phyloP scores from a whole-genome alignment of 2,888 invertebrate genomes.

The Parthenolecanium corni region DNA sequence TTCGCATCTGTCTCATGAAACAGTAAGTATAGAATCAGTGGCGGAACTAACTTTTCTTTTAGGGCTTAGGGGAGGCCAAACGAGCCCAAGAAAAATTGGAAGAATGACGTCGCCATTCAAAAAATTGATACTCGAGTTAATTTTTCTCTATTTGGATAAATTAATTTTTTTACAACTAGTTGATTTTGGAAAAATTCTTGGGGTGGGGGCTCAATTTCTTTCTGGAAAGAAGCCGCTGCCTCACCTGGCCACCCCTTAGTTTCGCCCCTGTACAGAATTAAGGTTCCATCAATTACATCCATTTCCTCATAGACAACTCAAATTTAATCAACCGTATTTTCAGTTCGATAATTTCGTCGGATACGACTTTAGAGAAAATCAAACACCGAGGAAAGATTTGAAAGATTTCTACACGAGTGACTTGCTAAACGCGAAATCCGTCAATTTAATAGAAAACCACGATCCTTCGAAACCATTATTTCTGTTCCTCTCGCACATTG shows the following conservation, averaged over 20 bases:
- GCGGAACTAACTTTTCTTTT: not conserved
- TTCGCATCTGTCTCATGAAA: conserved; percentile 47
- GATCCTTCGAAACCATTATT: conserved; percentile 48
- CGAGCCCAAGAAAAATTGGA: no score
- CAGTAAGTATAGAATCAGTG: no score
- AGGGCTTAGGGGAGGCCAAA: no score
- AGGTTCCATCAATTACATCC: not conserved
- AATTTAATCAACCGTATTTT: not conserved
- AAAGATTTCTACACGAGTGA: conserved; percentile 52
- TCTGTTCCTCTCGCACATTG: conserved; percentile 55
- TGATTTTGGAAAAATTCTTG: no score
- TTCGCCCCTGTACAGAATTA: not conserved
- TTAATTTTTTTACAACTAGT: no score
- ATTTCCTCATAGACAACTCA: not conserved
- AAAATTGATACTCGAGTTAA: no score
- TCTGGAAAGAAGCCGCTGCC: no score
- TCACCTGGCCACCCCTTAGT: no score
- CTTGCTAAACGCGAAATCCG: conserved; percentile 52
- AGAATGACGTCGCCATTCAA: no score
- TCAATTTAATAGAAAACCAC: conserved; percentile 46
- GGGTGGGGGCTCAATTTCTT: no score
- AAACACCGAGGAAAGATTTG: conserved; percentile 44
- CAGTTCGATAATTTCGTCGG: conserved; percentile 38
- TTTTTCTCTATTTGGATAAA: no score
- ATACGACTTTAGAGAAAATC: conserved; percentile 51